Evolutionary conservation across 2,113 vertebrate species (phyloP), one percentile per base, ranked within the genome.

Genomic region (Microtus montanus): DNA sequence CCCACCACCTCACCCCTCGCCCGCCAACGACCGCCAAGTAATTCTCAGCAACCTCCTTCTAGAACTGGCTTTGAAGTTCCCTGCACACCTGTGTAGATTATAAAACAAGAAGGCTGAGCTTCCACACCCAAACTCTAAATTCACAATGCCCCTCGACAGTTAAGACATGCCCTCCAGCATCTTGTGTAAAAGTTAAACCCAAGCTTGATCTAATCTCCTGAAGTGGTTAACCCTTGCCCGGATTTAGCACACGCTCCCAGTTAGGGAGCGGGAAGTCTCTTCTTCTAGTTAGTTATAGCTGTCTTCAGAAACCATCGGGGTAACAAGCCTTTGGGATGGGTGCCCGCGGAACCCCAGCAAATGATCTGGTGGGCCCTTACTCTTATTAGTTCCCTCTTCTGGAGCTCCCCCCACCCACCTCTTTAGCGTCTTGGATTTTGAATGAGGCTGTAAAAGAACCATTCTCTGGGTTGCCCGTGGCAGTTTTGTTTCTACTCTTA

Each of bases 71-170:
- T 98, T 98, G 98, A 98, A 98, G 98, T 98, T 87, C 85, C 97
- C 97, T 95, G 97, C 98, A 97, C 98, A 98, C 98, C 98, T 98
- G 98, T 95, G 86, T 83, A 96, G 97, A 98, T 97, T 98, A 97
- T 96, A 98, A 97, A 98, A 96, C 64, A 97, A 96, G 94, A 79
- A 98, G 94, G 97, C 95, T 96, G 94, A 79, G 95, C 97, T 97
- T 97, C 98, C 98, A 98, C 98, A 98, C 98, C 98, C 98, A 98
- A 97, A 96, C 95, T 97, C 97, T 95, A 97, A 98, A 98, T 98
- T 98, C 98, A 98, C 98, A 98, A 97, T 96, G 95, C 98, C 97
- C 94, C 93, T 52, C 94, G 97, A 98, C 98, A 98, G 97, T 96
- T 97, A 97, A 98, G 98, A 98, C 97, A 98, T 98, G 97, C 97